Evolutionary conservation across 2,113 vertebrate genomes (phyloP), one percentile per base, ranked within the genome.

Genomic region (Sceloporus undulatus): DNA sequence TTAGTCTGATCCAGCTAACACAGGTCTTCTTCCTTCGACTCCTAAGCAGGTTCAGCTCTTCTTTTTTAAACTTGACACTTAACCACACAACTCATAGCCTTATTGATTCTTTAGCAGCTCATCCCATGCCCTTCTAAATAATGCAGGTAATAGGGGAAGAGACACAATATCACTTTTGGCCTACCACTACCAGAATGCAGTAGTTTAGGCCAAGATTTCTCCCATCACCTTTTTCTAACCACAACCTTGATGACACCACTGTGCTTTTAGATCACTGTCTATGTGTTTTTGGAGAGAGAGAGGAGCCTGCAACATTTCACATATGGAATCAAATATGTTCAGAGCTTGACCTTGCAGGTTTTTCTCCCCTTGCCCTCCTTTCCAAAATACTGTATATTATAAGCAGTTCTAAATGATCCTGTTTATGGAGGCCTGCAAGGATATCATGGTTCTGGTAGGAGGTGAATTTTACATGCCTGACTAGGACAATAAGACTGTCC

Each of bases 311-410:
- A 52, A 77, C 62, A 77, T 88, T 83, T 83, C 80, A 78, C 87
- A 83, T 66, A 80, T 70, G 59, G 21, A 42, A 40, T 77, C 59
- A 88, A 88, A 83, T 88, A 88, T 77, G n/a, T 77, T 85, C 42
- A 59, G 18, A 70, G 18, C 29, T 40, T 10, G 38, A 29, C 38
- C 19, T 48, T 25, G 38, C 29, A 75, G n/a, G 29, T n/a, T 68
- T 27, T 9, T 6, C 42, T 13, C 29, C 62, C 66, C 80, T 65
- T 14, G 3, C 11, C 13, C 29, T 14, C 10, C 78, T 34, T 87
- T 48, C 19, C 74, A 56, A 83, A 83, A 29, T n/a, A n/a, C n/a
- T n/a, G n/a, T 29, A 27, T 54, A 79, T 6, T 62, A 75, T 10
- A 81, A 19, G 23, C 11, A 7, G n/a, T 6, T 19, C 4, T 48